phyloP scores from a whole-genome alignment of 2,113 vertebrate genomes.

The Toxotes chatareus region DNA sequence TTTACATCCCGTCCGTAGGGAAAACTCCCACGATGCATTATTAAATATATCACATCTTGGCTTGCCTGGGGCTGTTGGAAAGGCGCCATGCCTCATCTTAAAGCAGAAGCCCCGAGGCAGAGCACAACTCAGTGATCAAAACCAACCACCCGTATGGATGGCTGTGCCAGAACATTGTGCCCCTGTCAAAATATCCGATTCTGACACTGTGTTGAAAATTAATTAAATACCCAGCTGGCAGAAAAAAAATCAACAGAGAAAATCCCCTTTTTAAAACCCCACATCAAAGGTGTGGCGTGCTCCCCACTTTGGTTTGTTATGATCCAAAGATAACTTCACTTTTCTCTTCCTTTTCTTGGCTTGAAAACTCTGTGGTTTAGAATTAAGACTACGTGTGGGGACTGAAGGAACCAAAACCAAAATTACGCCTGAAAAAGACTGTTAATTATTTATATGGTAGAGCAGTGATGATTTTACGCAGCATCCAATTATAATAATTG shows the following conservation, averaged over 20 bases:
- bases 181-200: constrained; percentile 77
- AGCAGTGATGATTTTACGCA: constrained; percentile 68
- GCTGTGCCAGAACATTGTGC: constrained; percentile 59
- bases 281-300: constrained; percentile 68
- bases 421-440: constrained; percentile 40
- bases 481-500: constrained; percentile 63
- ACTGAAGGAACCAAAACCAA: constrained; percentile 34
- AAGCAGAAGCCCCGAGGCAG: constrained; percentile 61
- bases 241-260: constrained; percentile 70
- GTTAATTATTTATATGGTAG: constrained; percentile 57
- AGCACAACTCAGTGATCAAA: constrained; percentile 67
- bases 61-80: constrained; percentile 58
- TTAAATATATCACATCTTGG: constrained; percentile 62
- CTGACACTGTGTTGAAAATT: constrained; percentile 69
- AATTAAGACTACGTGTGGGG: neutral
- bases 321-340: constrained; percentile 67
- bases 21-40: constrained; percentile 69
- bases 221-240: constrained; percentile 76
- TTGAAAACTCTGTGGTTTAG: constrained; percentile 33
- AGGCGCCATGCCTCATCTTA: constrained; percentile 62
- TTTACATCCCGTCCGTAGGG: constrained; percentile 37
- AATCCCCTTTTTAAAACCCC: constrained; percentile 65
- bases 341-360: constrained; percentile 48
- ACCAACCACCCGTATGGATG: constrained; percentile 50
- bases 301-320: constrained; percentile 67